Evolutionary conservation across 2,113 vertebrate genomes (phyloP).

Genomic region (Zosterops japonicus): DNA sequence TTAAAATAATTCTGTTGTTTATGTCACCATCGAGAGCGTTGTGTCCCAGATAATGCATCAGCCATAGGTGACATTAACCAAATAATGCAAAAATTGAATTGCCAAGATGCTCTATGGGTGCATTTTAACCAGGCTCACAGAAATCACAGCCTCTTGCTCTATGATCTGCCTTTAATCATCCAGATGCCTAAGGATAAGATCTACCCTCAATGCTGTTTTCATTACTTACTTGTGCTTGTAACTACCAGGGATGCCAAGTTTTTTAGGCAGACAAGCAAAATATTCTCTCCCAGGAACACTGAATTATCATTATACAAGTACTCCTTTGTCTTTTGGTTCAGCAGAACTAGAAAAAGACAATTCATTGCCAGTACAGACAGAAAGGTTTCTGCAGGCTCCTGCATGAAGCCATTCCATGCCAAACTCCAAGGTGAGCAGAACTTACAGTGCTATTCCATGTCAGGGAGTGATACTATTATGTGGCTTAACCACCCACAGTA

Average conservation of each 20-base stretch:
- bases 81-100: not conserved
- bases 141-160: not conserved
- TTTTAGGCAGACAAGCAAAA: not conserved
- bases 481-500: not conserved
- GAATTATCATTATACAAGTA: not conserved
- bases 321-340: not conserved
- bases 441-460: rapidly evolving
- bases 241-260: not conserved
- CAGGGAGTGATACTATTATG: rapidly evolving
- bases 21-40: not conserved
- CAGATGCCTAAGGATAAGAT: not conserved
- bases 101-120: not conserved
- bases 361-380: not conserved
- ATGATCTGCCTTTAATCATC: not conserved
- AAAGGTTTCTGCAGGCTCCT: not conserved
- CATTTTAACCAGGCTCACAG: not conserved
- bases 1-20: not conserved
- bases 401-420: rapidly evolving
- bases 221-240: not conserved
- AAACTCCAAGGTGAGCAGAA: not conserved
- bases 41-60: not conserved
- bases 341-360: not conserved
- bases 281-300: not conserved
- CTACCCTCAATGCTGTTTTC: not conserved
- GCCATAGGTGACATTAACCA: not conserved